Evolutionary conservation across 2,797 vertebrate species (phyloP).

Genomic region (Diglossa cyanea): DNA sequence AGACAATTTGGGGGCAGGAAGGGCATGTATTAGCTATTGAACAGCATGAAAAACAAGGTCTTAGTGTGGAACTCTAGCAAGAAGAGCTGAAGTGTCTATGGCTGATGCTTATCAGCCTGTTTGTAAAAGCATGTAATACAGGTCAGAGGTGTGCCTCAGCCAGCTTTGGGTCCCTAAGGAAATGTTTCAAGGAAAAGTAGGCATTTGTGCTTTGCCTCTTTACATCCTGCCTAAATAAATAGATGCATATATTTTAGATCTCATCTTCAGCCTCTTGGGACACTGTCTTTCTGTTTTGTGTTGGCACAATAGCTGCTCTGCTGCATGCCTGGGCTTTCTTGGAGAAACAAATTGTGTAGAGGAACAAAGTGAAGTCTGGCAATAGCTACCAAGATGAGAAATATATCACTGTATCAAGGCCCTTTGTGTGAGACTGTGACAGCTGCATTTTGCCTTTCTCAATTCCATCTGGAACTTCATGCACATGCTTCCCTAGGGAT

Average conservation of each 20-base stretch:
- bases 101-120: neutral
- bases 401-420: neutral
- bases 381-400: neutral
- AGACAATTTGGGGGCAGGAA: neutral
- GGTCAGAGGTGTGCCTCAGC: neutral
- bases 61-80: neutral
- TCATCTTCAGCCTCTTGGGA: neutral
- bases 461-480: neutral
- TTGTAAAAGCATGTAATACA: neutral
- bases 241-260: neutral
- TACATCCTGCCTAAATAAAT: neutral
- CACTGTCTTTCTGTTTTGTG: neutral
- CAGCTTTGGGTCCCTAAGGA: neutral
- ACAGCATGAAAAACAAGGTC: neutral
- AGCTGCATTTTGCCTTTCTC: constrained; percentile 1
- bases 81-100: neutral
- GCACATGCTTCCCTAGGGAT: neutral
- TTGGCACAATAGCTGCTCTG: neutral
- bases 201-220: neutral
- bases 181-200: neutral
- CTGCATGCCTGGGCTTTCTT: neutral
- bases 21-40: neutral
- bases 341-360: neutral
- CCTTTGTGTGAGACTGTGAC: neutral
- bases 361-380: neutral